These are phyloP conservation scores for Diaperis boleti DNA, from an alignment of 2,888 invertebrate genomes.

Conservation along the genomic window DNA sequence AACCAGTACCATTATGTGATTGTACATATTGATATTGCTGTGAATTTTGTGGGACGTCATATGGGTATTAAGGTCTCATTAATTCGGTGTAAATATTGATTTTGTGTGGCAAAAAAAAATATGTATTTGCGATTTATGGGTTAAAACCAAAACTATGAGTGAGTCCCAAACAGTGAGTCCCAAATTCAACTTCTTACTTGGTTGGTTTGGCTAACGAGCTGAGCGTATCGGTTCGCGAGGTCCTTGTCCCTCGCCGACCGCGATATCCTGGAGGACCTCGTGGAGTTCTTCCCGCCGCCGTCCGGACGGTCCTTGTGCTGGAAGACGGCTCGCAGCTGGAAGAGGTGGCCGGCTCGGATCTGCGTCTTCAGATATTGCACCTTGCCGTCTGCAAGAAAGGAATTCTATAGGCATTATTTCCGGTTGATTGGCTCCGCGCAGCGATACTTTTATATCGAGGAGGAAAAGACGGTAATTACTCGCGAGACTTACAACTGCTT, in stretches of 20 bases:
- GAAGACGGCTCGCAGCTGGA: slow-evolving; percentile 80
- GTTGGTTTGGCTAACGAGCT: slow-evolving; percentile 79
- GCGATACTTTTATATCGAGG: slow-evolving; percentile 2
- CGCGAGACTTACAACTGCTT: no score
- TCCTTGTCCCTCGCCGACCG: slow-evolving; percentile 66
- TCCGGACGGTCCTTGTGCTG: slow-evolving; percentile 73
- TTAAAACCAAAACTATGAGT: no score
- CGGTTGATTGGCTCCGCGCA: slow-evolving; percentile 1
- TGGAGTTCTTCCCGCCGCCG: slow-evolving; percentile 55
- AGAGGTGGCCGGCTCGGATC: slow-evolving; percentile 78
- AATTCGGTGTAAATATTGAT: no score
- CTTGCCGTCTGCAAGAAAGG: slow-evolving; percentile 46
- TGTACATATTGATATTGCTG: no score
- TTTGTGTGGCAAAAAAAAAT: no score
- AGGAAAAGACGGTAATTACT: no score
- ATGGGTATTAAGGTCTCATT: no score
- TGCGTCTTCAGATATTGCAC: slow-evolving; percentile 77
- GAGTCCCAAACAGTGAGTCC: no score
- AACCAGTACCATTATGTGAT: no score
- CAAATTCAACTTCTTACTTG: no score
- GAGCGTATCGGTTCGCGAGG: slow-evolving; percentile 73
- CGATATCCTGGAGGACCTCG: slow-evolving; percentile 56
- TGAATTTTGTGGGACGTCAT: no score
- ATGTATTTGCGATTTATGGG: no score
- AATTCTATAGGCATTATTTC: slow-evolving; percentile 5